Conservation (phyloP, 2,113 vertebrate species). For the Bettongia penicillata region DNA sequence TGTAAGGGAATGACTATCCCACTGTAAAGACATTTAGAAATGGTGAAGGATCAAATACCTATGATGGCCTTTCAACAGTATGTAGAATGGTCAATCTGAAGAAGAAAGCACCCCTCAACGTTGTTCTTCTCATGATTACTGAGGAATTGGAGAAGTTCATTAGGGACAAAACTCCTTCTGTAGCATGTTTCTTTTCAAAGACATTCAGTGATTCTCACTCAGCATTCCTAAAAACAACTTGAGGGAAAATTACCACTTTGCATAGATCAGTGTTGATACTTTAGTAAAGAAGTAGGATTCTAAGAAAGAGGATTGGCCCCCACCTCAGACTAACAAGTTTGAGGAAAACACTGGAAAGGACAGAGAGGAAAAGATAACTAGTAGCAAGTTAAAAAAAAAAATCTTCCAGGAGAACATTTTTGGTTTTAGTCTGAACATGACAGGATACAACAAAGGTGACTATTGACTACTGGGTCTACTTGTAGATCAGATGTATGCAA, state of each 20-base stretch:
- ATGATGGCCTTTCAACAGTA: slow-evolving; percentile 94
- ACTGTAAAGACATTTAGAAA: slow-evolving; percentile 97
- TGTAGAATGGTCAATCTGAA: slow-evolving; percentile 98
- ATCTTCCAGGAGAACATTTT: slow-evolving; percentile 97
- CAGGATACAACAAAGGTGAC: slow-evolving; percentile 96
- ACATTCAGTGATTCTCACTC: slow-evolving; percentile 87
- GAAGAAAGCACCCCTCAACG: slow-evolving; percentile 97
- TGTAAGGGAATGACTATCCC: slow-evolving; percentile 96
- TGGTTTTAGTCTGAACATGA: slow-evolving; percentile 97
- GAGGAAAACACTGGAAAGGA: slow-evolving; percentile 90
- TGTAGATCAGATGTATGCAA: slow-evolving; percentile 95
- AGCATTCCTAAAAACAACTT: slow-evolving; percentile 95
- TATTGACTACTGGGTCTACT: slow-evolving; percentile 94
- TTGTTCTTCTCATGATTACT: slow-evolving; percentile 87
- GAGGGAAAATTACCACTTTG: slow-evolving; percentile 94
- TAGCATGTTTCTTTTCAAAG: slow-evolving; percentile 93
- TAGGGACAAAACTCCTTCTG: slow-evolving; percentile 89
- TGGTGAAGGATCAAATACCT: slow-evolving; percentile 94
- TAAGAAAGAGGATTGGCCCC: slow-evolving; percentile 90
- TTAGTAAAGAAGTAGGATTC: slow-evolving; percentile 86
- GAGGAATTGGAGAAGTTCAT: slow-evolving; percentile 90
- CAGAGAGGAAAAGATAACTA: slow-evolving; percentile 90
- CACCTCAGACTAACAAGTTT: slow-evolving; percentile 92
- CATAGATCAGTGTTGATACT: slow-evolving; percentile 89
- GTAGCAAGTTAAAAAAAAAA: slow-evolving; percentile 81